A percentile compares a stretch with the other conserved stretches of the same genome.
Evolutionary conservation across 2,888 invertebrate genomes (phyloP).

Genomic region (Ellobium chinense): DNA sequence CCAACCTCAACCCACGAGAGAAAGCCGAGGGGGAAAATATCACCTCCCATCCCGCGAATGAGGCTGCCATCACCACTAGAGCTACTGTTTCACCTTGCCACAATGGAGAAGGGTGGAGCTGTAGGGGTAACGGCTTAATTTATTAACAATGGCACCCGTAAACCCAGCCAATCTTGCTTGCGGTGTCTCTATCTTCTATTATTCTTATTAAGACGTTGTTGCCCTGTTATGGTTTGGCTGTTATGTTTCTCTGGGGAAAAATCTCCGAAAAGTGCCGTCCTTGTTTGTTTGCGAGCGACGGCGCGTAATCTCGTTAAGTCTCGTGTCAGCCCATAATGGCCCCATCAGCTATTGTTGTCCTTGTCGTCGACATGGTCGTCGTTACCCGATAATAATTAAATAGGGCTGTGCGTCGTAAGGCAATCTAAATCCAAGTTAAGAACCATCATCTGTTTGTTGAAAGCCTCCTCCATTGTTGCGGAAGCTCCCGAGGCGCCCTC

Average conservation of each 20-base stretch:
- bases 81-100: not conserved
- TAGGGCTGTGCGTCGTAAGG: not conserved
- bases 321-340: not conserved
- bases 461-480: not conserved
- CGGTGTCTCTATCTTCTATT: not conserved
- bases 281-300: not conserved
- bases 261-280: not conserved
- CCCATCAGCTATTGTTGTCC: not conserved
- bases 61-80: not conserved
- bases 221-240: not conserved
- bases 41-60: not conserved
- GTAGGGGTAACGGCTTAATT: slow-evolving; percentile 1
- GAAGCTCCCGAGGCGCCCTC: not conserved
- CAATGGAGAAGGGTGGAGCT: not conserved
- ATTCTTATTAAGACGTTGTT: not conserved
- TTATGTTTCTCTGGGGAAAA: not conserved
- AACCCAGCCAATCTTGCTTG: not conserved
- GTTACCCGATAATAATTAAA: not conserved
- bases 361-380: not conserved
- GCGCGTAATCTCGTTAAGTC: slow-evolving; percentile 14
- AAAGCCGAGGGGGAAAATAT: not conserved
- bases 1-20: not conserved
- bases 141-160: not conserved
- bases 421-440: slow-evolving; percentile 11
- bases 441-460: slow-evolving; percentile 5